Percentiles rank a stretch among this genome's conserved stretches.
Evolutionary conservation across 2,888 invertebrate species (phyloP).

Genomic region (Anarsia innoxiella): DNA sequence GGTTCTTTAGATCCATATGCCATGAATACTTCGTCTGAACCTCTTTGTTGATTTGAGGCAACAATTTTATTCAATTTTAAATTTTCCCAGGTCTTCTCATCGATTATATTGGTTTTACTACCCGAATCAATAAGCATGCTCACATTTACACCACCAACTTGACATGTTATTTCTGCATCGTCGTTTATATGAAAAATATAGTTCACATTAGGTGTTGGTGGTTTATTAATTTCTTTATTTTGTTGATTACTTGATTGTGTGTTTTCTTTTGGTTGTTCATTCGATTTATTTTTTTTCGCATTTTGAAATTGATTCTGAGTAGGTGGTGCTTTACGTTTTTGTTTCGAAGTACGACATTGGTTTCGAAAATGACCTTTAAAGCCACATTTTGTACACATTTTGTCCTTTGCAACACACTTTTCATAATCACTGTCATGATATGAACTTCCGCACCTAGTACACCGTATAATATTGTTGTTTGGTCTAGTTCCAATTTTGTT

Average conservation of each 20-base stretch:
- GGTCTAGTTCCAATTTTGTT: neutral
- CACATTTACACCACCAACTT: constrained; percentile 15
- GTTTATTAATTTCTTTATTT: no score
- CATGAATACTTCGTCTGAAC: constrained; percentile 16
- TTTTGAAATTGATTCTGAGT: neutral
- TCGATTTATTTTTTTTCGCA: neutral
- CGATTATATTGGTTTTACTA: constrained; percentile 18
- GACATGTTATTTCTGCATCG: constrained; percentile 16
- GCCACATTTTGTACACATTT: constrained; percentile 13
- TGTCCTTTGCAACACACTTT: constrained; percentile 8
- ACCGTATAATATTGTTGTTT: neutral
- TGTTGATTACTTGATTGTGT: neutral
- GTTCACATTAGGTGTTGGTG: no score
- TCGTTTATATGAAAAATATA: constrained; percentile 19
- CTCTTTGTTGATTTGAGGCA: constrained; percentile 12
- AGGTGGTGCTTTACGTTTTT: constrained; percentile 6
- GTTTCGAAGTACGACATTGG: constrained; percentile 12
- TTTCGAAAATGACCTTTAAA: constrained; percentile 15
- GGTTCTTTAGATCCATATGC: constrained; percentile 21
- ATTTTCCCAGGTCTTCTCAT: constrained; percentile 16
- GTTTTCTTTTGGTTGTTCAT: neutral
- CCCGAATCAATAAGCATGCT: constrained; percentile 23
- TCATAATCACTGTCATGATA: neutral
- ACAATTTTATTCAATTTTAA: constrained; percentile 12
- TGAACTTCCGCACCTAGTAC: constrained; percentile 3